Evolutionary conservation across 1,140 invertebrate species (phyloP), one percentile per base, ranked within the genome.

Genomic region (Temnothorax curvispinosus): DNA sequence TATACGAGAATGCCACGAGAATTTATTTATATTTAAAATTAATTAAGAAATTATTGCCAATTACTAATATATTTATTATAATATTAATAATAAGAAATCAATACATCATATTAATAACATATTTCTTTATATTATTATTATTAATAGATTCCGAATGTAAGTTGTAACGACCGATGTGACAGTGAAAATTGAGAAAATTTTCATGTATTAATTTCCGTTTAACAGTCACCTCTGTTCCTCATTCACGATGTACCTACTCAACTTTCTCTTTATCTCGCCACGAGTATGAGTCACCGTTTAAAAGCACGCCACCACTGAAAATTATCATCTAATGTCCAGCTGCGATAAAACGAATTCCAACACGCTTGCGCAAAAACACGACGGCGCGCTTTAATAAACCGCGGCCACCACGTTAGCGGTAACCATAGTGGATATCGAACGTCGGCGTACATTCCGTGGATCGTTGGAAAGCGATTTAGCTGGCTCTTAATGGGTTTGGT

Each of bases 401-500:
- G 21, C 2, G 32, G n/a, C 3, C 18, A 27, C 27, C 15, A 32
- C 1, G 21, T 15, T 15, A 32, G 38, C 18, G 35, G 27, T 69
- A 69, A 67, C 3, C 35, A 11, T 27, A 27, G 18, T 52, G 11
- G 47, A 69, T 80, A 52, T 54, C 77, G 15, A 41, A 35, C 27
- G 18, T 13, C 50, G 50, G 15, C n/a, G 27, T 15, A 27, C 80
- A 74, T 74, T 82, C 78, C 78, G 77, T 54, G 21, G 35, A n/a
- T 71, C 21, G n/a, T 7, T 27, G 62, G 21, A 44, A n/a, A 44
- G 78, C 47, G 21, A 27, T 44, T 69, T 15, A 62, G 52, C 41
- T 13, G 54, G 50, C 11, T 75, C 69, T 50, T 84, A 84, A 84
- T 72, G 80, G 80, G 41, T 35, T 69, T 50, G 71, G 75, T 88